Percentiles rank a stretch among this genome's conserved stretches.
phyloP scores from a whole-genome alignment of 2,888 invertebrate species.

The Ceramica pisi region DNA sequence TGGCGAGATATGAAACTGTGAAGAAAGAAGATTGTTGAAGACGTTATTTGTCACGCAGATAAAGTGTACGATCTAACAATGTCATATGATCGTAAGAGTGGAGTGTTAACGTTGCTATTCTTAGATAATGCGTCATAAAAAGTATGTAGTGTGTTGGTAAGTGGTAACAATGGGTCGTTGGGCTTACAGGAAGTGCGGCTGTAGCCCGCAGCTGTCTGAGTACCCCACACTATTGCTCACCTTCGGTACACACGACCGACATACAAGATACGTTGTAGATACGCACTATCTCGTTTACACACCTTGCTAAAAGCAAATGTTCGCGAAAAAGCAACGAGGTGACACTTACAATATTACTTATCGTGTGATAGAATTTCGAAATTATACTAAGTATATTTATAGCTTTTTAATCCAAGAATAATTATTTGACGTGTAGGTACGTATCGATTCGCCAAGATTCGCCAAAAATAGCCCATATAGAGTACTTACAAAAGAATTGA shows the following conservation, averaged over 20 bases:
- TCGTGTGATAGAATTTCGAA: not conserved
- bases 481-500: slow-evolving; percentile 10
- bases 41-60: slow-evolving; percentile 69
- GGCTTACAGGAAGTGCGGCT: slow-evolving; percentile 85
- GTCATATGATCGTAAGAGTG: slow-evolving; percentile 66
- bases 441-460: slow-evolving; percentile 1
- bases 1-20: slow-evolving; percentile 32
- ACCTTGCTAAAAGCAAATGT: slow-evolving; percentile 40
- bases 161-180: slow-evolving; percentile 84
- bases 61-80: slow-evolving; percentile 65
- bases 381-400: not conserved
- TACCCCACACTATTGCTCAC: slow-evolving; percentile 58
- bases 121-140: slow-evolving; percentile 81
- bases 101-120: slow-evolving; percentile 68
- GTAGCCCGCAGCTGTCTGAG: slow-evolving; percentile 80
- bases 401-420: not conserved
- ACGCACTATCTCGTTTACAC: slow-evolving; percentile 42
- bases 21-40: slow-evolving; percentile 57
- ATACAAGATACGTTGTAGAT: slow-evolving; percentile 36
- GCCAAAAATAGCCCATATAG: not conserved
- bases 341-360: not conserved
- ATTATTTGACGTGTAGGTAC: not conserved
- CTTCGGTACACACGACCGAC: slow-evolving; percentile 53
- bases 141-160: slow-evolving; percentile 70
- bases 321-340: slow-evolving; percentile 5